These are phyloP conservation scores for Coregonus ussuriensis DNA, from an alignment of 2,797 vertebrate species.

Conservation along the genomic window DNA sequence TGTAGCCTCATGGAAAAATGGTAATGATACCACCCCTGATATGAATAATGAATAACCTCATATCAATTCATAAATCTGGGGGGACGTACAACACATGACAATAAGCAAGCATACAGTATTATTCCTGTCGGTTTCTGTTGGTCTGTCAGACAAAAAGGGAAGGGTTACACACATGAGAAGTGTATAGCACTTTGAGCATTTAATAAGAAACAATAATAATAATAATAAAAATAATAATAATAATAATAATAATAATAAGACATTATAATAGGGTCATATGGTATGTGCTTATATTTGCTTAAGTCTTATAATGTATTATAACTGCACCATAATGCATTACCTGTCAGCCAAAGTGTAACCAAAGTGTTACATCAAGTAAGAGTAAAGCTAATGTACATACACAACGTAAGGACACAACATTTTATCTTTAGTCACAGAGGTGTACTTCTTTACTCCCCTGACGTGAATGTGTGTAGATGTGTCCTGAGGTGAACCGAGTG, in stretches of 20 bases:
- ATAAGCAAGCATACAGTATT: conserved; percentile 52
- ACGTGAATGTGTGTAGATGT: conserved; percentile 53
- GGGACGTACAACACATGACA: conserved; percentile 66
- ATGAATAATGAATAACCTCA: conserved; percentile 78
- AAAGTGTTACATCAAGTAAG: neutral
- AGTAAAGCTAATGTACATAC: conserved; percentile 17
- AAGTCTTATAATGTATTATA: neutral
- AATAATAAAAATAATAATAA: neutral
- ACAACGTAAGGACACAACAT: neutral
- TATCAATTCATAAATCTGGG: conserved; percentile 69
- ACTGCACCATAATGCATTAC: neutral
- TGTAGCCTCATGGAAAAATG: conserved; percentile 69
- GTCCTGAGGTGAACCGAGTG: conserved; percentile 68
- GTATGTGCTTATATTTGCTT: neutral
- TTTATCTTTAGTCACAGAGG: conserved; percentile 40
- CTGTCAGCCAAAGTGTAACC: neutral
- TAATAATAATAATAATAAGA: neutral
- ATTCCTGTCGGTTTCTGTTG: conserved; percentile 21
- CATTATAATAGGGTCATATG: neutral
- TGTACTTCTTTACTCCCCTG: conserved; percentile 39
- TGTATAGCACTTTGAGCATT: neutral
- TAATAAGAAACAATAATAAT: neutral
- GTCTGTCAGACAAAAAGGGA: neutral
- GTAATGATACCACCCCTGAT: conserved; percentile 65
- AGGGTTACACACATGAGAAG: neutral